These are phyloP conservation scores for Aurelia sp. DNA, from an alignment of 30 jellyfish, hydroid and myxozoan species.

Conservation along the genomic window DNA sequence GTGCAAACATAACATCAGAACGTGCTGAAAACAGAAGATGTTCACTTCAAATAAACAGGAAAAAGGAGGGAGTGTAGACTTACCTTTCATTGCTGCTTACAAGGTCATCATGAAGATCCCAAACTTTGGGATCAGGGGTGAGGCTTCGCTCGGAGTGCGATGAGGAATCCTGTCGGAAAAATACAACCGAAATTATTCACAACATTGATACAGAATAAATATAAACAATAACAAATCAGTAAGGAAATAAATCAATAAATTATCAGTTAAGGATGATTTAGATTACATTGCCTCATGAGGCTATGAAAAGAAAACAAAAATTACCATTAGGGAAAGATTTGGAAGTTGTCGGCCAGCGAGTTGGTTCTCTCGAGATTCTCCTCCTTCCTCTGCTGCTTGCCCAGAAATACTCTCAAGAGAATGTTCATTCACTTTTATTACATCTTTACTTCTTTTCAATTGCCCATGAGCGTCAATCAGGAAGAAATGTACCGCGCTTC, in stretches of 20 bases:
- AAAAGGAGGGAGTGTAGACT: too few species aligned
- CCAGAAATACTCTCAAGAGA: constrained; percentile 64
- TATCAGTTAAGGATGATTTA: neutral
- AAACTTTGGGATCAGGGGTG: constrained; percentile 50
- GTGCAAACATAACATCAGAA: too few species aligned
- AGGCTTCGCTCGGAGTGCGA: constrained; percentile 52
- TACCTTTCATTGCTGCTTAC: neutral
- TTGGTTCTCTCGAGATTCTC: constrained; percentile 82
- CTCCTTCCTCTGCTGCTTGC: constrained; percentile 81
- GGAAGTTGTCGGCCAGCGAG: constrained; percentile 66
- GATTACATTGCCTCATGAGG: constrained; percentile 69
- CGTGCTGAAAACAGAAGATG: too few species aligned
- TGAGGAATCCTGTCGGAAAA: constrained; percentile 60
- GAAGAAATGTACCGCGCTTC: constrained; percentile 59
- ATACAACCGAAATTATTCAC: neutral
- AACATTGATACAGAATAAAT: neutral
- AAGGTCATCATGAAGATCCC: constrained; percentile 44
- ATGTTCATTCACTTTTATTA: constrained; percentile 14
- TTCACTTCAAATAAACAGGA: too few species aligned
- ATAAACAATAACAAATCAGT: neutral
- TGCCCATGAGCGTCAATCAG: constrained; percentile 37
- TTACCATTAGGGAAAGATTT: constrained; percentile 81
- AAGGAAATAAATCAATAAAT: neutral
- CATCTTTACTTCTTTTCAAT: constrained; percentile 26
- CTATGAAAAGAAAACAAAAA: constrained; percentile 35